Conservation (phyloP, 2,797 vertebrate genomes). For the Sylvilagus floridanus region DNA sequence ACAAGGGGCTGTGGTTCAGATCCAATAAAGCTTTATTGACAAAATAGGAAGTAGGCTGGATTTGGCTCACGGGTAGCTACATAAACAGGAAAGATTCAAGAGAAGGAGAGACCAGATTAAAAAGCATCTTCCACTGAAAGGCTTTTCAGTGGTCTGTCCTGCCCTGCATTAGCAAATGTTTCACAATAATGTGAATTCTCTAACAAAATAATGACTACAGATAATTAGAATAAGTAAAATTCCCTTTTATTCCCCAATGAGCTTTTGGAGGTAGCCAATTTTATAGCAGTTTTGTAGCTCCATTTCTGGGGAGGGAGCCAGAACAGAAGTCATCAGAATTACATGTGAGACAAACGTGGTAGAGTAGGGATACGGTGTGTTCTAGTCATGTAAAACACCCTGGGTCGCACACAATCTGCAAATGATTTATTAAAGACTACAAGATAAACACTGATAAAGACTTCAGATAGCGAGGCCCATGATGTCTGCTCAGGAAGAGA, state of each 20-base stretch:
- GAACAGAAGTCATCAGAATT: slow-evolving; percentile 43
- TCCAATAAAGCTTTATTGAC: slow-evolving; percentile 44
- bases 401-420: slow-evolving; percentile 37
- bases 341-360: slow-evolving; percentile 44
- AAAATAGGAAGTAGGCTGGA: neutral
- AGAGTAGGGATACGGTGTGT: neutral
- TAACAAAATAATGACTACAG: neutral
- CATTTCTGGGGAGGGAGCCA: neutral
- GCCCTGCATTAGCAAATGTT: neutral
- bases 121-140: rapidly evolving
- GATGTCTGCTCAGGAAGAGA: slow-evolving; percentile 55
- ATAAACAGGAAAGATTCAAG: neutral
- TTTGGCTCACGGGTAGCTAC: neutral
- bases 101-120: neutral
- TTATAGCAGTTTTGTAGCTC: slow-evolving; percentile 26
- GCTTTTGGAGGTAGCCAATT: neutral
- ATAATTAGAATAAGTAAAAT: neutral
- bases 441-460: slow-evolving; percentile 76
- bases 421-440: slow-evolving; percentile 78
- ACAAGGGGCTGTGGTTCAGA: neutral
- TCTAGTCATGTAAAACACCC: slow-evolving; percentile 53
- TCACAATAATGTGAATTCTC: neutral
- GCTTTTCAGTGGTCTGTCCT: neutral
- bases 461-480: slow-evolving; percentile 70
- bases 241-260: neutral